A percentile compares a stretch with the other conserved stretches of the same genome.
phyloP scores from a whole-genome alignment of 2,888 invertebrate genomes.

The Sialis fuliginosa region DNA sequence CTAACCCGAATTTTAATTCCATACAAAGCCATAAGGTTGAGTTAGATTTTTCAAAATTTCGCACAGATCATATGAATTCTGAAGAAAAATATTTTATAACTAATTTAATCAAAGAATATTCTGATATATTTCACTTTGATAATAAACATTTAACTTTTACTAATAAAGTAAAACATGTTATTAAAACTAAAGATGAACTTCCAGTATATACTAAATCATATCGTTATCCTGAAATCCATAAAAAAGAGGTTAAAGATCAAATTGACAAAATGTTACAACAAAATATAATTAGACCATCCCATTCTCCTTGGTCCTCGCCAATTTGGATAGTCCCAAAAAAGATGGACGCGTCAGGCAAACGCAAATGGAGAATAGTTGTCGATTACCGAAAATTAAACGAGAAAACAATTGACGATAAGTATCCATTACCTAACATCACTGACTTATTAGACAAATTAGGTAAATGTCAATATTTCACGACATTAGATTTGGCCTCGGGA shows the following conservation, averaged over 20 bases:
- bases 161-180: slow-evolving; percentile 1
- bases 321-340: too few relatives aligned
- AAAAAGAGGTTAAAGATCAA: slow-evolving; percentile 4
- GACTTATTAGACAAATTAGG: slow-evolving; percentile 10
- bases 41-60: too few relatives aligned
- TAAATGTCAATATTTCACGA: slow-evolving; percentile 10
- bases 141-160: slow-evolving; percentile 2
- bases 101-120: neutral
- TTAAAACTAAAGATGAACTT: slow-evolving; percentile 1
- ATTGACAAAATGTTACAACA: slow-evolving; percentile 4
- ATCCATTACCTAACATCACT: too few relatives aligned
- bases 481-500: slow-evolving; percentile 11
- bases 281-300: neutral
- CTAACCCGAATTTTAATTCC: too few relatives aligned
- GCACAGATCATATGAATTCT: too few relatives aligned
- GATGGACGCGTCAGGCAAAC: too few relatives aligned
- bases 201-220: slow-evolving; percentile 4
- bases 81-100: too few relatives aligned
- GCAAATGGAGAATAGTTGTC: too few relatives aligned
- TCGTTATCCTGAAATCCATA: slow-evolving; percentile 3
- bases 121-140: slow-evolving; percentile 2
- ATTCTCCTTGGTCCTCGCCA: too few relatives aligned
- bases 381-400: too few relatives aligned
- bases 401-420: too few relatives aligned
- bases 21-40: too few relatives aligned